Evolutionary conservation across 2,797 vertebrate species (phyloP), one percentile per base, ranked within the genome.

Genomic region (Schizopygopsis pylzovi): DNA sequence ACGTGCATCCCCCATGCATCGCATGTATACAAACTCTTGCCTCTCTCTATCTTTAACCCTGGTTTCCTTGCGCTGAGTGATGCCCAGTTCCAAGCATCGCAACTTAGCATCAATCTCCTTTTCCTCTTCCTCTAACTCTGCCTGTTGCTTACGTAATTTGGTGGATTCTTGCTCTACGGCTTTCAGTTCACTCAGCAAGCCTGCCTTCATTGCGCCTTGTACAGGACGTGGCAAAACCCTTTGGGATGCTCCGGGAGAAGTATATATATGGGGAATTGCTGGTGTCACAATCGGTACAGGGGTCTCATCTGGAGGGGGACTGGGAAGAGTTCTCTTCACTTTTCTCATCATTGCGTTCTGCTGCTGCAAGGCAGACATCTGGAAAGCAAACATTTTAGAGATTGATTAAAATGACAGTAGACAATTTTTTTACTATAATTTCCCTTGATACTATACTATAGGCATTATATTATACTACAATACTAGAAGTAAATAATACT

Each of bases 81-180:
- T 99, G 70, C 98, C 98, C 76, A 99, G 92, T 92, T 99, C 98
- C 90, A 99, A 93, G 92, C 98, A 99, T 85, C 99, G 98, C 87
- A 99, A 93, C 92, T 99, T 99, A 73, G 98, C 98, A 3, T 99
- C 98, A 1, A 99, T 99, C 94, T 99, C 98, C 92, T 99, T 99
- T 92, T 99, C 98, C 89, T 99, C 98, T 89, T 99, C 98, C 0
- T 99, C 98, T 87, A 99, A 93, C 92, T 99, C 98, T 0, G 97
- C 97, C 92, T 99, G 98, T 92, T 99, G 99, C 93, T 99, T 99
- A 79, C 98, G 96, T 81, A 99, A 95, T 92, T 99, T 99, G 22
- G 98, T 97, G 39, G 98, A 99, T 90, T 99, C 98, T 5, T 99
- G 98, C 88, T 99, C 98, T 89, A 99, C 98, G 79, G 97, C 96